Evolutionary conservation across 2,113 vertebrate species (phyloP), one percentile per base, ranked within the genome.

Genomic region (Colius striatus): DNA sequence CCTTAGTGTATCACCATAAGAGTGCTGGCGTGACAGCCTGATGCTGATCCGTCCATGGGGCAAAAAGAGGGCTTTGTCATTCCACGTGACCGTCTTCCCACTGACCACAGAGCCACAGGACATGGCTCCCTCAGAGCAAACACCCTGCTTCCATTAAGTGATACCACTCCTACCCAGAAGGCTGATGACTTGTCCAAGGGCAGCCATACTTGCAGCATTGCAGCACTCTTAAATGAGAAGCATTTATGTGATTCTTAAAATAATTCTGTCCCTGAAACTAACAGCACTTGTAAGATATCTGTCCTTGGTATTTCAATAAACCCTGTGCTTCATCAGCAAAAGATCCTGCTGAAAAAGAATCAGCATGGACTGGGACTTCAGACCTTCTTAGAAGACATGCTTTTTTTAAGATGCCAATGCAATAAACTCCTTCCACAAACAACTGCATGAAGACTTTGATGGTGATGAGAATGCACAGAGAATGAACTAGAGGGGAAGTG

Each of bases 1-100:
- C 25, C n/a, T 77, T 30, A 62, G 9, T 7, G 2, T 9, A 50
- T 65, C 22, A 19, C 16, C 26, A 3, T 12, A 75, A 58, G 23
- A 51, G 16, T 18, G 23, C 47, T 54, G 54, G 50, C 65, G 54
- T 26, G 58, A 36, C 55, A 74, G 48, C 14, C 32, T 51, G 77
- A 23, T 0, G 0, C 29, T 74, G 1, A 1, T 17, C 29, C 6
- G 26, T 50, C 63, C 25, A 5, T 8, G 36, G 43, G 82, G 16
- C 15, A 57, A 55, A 87, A 65, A 19, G 6, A 9, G 8, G 6
- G 50, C 38, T 15, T 51, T 73, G n/a, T 76, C 21, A 54, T 72
- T 65, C 51, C 67, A 48, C 32, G 9, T 21, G 34, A 48, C 6
- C 12, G 9, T 61, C 36, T 65, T 76, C 32, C 29, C 50, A 32